Evolutionary conservation across 2,888 invertebrate species (phyloP).

Genomic region (Syritta pipiens): DNA sequence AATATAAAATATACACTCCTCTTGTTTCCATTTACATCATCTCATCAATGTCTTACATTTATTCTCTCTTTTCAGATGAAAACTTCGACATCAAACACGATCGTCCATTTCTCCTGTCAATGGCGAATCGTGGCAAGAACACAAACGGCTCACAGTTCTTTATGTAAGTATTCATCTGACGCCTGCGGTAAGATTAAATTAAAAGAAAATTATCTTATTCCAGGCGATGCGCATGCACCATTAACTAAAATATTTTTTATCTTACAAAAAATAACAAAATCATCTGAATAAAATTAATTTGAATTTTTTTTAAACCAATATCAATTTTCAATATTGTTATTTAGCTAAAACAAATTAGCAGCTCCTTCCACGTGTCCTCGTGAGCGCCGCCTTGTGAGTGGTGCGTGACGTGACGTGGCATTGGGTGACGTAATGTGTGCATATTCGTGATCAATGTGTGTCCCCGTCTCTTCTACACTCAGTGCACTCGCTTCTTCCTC

Average conservation of each 20-base stretch:
- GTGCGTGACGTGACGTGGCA: too few relatives aligned
- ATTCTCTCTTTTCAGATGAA: constrained; percentile 86
- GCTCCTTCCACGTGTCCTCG: constrained; percentile 28
- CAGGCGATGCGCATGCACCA: constrained; percentile 52
- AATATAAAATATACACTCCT: too few relatives aligned
- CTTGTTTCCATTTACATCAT: too few relatives aligned
- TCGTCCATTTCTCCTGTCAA: constrained; percentile 93
- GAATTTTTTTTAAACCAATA: constrained; percentile 57
- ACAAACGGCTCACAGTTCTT: constrained; percentile 99
- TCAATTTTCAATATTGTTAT: constrained; percentile 69
- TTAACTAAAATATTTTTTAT: too few relatives aligned
- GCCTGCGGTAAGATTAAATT: constrained; percentile 1
- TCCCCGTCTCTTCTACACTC: constrained; percentile 17
- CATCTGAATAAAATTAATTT: constrained; percentile 56
- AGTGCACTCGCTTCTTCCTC: too few relatives aligned
- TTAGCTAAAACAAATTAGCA: constrained; percentile 57
- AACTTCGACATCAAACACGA: constrained; percentile 93
- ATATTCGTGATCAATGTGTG: constrained; percentile 28
- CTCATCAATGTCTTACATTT: neutral
- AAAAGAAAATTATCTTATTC: constrained; percentile 54
- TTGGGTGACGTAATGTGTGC: constrained; percentile 27
- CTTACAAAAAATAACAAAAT: constrained; percentile 18
- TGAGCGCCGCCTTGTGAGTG: constrained; percentile 38
- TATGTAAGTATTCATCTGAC: constrained; percentile 87
- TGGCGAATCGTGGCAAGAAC: constrained; percentile 98